Evolutionary conservation across 2,797 vertebrate genomes (phyloP).

Genomic region (Pelochelys cantorii): DNA sequence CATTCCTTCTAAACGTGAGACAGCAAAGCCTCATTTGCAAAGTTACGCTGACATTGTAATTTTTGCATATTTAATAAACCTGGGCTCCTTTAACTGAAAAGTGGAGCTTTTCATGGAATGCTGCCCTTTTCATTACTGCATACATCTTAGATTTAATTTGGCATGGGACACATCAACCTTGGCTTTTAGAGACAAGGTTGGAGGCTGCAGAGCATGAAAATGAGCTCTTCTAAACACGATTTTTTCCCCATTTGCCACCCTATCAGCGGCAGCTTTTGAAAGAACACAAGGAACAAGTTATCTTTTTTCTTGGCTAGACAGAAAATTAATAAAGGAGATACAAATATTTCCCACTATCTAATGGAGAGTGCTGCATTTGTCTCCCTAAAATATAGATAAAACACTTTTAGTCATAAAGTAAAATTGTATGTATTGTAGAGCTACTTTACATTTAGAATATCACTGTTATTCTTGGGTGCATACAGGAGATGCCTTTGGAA

Average conservation of each 20-base stretch:
- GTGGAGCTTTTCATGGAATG: slow-evolving; percentile 75
- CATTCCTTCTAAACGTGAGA: slow-evolving; percentile 39
- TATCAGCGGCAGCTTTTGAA: slow-evolving; percentile 11
- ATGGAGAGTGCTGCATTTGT: background rate
- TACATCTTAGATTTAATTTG: slow-evolving; percentile 77
- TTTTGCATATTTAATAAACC: slow-evolving; percentile 76
- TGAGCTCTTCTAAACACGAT: slow-evolving; percentile 55
- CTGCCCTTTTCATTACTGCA: slow-evolving; percentile 74
- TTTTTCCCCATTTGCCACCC: slow-evolving; percentile 46
- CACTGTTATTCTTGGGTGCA: slow-evolving; percentile 17
- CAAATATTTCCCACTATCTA: slow-evolving; percentile 46
- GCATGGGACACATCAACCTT: slow-evolving; percentile 78
- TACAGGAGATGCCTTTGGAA: background rate
- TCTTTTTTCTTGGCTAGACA: slow-evolving; percentile 30
- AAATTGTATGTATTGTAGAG: background rate
- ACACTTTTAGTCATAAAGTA: background rate
- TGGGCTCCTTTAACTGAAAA: slow-evolving; percentile 64
- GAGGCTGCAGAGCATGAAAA: slow-evolving; percentile 73
- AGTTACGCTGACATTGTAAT: slow-evolving; percentile 67
- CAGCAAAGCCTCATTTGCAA: slow-evolving; percentile 61
- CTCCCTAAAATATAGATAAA: background rate
- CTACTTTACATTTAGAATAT: background rate
- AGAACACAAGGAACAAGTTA: slow-evolving; percentile 28
- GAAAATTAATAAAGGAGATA: slow-evolving; percentile 23
- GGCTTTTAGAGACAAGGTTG: slow-evolving; percentile 77